Conservation (phyloP, 2,113 vertebrate species). For the Kryptolebias marmoratus region DNA sequence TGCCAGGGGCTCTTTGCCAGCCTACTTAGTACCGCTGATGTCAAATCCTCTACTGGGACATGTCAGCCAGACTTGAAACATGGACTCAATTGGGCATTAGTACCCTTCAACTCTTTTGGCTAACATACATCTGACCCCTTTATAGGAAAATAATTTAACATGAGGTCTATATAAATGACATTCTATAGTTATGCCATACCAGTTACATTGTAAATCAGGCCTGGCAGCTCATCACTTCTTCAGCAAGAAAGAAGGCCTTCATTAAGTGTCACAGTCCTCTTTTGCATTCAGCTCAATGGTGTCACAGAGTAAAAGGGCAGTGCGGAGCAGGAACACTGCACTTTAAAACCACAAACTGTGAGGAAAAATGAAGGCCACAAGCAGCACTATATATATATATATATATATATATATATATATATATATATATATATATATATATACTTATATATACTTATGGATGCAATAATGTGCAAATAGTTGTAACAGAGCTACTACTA, state of each 20-base stretch:
- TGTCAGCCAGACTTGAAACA: slow-evolving; percentile 68
- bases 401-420: too few relatives aligned
- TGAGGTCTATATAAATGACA: slow-evolving; percentile 46
- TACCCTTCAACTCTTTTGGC: slow-evolving; percentile 68
- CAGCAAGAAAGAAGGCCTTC: slow-evolving; percentile 55
- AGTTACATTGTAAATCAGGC: slow-evolving; percentile 50
- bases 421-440: too few relatives aligned
- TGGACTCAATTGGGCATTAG: slow-evolving; percentile 41
- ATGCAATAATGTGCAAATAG: neutral
- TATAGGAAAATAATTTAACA: slow-evolving; percentile 51
- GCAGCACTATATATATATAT: neutral
- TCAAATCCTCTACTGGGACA: slow-evolving; percentile 66
- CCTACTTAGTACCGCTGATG: slow-evolving; percentile 68
- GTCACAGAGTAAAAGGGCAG: slow-evolving; percentile 64
- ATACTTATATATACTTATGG: too few relatives aligned
- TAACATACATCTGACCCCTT: slow-evolving; percentile 59
- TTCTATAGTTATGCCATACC: slow-evolving; percentile 61
- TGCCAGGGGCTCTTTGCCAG: slow-evolving; percentile 74
- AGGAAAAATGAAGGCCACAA: slow-evolving; percentile 71
- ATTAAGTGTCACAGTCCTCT: slow-evolving; percentile 49
- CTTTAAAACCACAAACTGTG: slow-evolving; percentile 65
- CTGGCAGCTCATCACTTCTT: slow-evolving; percentile 64
- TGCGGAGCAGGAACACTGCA: slow-evolving; percentile 42
- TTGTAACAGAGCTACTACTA: too few relatives aligned
- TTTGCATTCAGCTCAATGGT: slow-evolving; percentile 61